Evolutionary conservation across 2,888 invertebrate genomes (phyloP).

Genomic region (Xestoiulus laeticollis): DNA sequence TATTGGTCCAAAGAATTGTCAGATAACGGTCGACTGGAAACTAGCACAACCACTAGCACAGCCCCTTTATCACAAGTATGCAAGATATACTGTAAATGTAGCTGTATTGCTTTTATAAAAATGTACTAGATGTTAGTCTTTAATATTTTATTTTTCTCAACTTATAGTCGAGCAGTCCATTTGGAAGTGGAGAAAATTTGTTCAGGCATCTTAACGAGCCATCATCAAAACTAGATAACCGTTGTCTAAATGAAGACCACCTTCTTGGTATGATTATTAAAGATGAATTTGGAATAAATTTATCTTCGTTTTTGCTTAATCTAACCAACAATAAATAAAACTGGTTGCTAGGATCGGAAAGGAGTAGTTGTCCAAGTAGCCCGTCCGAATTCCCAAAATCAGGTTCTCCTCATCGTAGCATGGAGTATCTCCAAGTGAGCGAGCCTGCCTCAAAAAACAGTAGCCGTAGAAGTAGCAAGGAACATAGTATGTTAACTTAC

Average conservation of each 20-base stretch:
- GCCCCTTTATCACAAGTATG: constrained; percentile 67
- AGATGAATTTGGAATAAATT: neutral
- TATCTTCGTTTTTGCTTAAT: neutral
- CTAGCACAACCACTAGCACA: constrained; percentile 59
- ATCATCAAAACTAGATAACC: constrained; percentile 45
- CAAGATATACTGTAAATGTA: neutral
- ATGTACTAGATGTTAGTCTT: neutral
- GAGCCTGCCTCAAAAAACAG: constrained; percentile 56
- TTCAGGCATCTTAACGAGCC: constrained; percentile 57
- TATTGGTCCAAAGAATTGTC: constrained; percentile 91
- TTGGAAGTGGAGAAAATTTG: constrained; percentile 75
- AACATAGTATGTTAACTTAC: constrained; percentile 44
- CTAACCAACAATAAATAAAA: neutral
- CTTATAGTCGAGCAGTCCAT: constrained; percentile 67
- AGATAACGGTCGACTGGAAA: constrained; percentile 64
- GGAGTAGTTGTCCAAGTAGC: constrained; percentile 58
- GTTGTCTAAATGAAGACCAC: constrained; percentile 51
- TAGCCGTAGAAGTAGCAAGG: constrained; percentile 55
- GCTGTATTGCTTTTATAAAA: neutral
- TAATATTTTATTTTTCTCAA: neutral
- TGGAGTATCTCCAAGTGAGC: constrained; percentile 66
- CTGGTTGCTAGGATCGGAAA: constrained; percentile 56
- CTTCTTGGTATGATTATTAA: neutral
- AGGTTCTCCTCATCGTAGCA: constrained; percentile 65
- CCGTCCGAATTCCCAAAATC: constrained; percentile 58